Evolutionary conservation across 2,797 vertebrate species (phyloP).

Genomic region (Tapera naevia): DNA sequence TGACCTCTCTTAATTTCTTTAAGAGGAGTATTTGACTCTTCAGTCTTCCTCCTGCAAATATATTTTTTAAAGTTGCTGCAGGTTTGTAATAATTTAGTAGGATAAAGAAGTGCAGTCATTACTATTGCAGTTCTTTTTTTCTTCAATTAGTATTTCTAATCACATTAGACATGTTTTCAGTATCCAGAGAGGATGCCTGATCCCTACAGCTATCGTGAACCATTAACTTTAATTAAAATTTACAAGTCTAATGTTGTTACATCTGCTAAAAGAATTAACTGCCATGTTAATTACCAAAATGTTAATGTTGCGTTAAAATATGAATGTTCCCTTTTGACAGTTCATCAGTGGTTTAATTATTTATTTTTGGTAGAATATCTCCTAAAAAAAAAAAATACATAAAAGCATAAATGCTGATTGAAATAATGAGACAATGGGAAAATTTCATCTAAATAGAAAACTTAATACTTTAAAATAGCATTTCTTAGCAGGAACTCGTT

Average conservation of each 20-base stretch:
- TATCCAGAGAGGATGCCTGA: conserved; percentile 79
- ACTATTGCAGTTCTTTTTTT: conserved; percentile 69
- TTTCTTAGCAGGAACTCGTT: neutral
- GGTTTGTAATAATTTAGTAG: conserved; percentile 62
- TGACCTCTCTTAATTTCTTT: conserved; percentile 55
- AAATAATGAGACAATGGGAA: conserved; percentile 45
- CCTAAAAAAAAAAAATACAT: conserved; percentile 63
- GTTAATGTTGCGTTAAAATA: conserved; percentile 83
- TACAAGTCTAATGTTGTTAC: conserved; percentile 84
- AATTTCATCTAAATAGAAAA: conserved; percentile 10
- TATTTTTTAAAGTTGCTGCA: conserved; percentile 49
- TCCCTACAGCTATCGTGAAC: conserved; percentile 82
- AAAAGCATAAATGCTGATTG: conserved; percentile 26
- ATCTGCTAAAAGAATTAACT: conserved; percentile 84
- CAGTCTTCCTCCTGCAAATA: conserved; percentile 36
- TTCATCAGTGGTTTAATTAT: conserved; percentile 77
- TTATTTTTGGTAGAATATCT: conserved; percentile 73
- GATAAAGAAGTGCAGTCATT: conserved; percentile 59
- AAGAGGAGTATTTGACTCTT: conserved; percentile 33
- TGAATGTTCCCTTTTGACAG: conserved; percentile 82
- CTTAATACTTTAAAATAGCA: neutral
- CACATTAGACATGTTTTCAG: conserved; percentile 77
- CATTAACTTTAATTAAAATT: conserved; percentile 86
- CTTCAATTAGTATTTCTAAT: conserved; percentile 79
- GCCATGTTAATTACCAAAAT: conserved; percentile 84